Percentiles rank a stretch among this genome's conserved stretches.
Conservation (phyloP, 1,140 invertebrate species). For the Phenacoccus solenopsis region DNA sequence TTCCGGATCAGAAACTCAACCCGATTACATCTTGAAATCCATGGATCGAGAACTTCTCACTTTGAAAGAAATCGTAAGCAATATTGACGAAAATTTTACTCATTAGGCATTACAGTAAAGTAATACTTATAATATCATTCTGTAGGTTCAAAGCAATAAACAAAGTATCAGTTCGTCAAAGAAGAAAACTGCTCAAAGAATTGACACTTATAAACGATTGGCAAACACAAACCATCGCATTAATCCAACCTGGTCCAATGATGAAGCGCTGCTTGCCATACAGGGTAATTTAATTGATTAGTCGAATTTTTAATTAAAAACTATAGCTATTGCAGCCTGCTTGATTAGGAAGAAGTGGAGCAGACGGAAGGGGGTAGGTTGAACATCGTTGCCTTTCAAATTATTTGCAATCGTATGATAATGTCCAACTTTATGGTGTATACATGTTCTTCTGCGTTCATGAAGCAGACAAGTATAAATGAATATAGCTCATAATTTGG, state of each 20-base stretch:
- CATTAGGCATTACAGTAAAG: no score
- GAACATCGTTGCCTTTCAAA: no score
- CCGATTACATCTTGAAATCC: constrained; percentile 70
- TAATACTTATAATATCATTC: constrained; percentile 27
- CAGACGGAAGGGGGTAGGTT: no score
- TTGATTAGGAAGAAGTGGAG: no score
- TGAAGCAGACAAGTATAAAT: no score
- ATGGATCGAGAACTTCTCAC: constrained; percentile 88
- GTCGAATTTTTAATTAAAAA: no score
- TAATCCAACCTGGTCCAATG: constrained; percentile 82
- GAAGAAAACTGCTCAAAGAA: constrained; percentile 53
- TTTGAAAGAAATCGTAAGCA: constrained; percentile 81
- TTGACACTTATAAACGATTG: constrained; percentile 58
- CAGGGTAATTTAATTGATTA: constrained; percentile 56
- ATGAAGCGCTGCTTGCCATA: constrained; percentile 79
- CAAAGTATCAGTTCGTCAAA: constrained; percentile 78
- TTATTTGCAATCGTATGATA: no score
- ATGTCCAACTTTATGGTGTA: no score
- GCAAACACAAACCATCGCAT: constrained; percentile 52
- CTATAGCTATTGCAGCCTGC: no score
- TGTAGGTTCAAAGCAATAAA: constrained; percentile 87
- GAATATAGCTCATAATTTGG: no score
- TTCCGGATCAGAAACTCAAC: constrained; percentile 45
- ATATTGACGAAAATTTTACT: constrained; percentile 9
- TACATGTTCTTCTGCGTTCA: no score